phyloP scores from a whole-genome alignment of 2,113 vertebrate genomes.

The Peromyscus maniculatus region DNA sequence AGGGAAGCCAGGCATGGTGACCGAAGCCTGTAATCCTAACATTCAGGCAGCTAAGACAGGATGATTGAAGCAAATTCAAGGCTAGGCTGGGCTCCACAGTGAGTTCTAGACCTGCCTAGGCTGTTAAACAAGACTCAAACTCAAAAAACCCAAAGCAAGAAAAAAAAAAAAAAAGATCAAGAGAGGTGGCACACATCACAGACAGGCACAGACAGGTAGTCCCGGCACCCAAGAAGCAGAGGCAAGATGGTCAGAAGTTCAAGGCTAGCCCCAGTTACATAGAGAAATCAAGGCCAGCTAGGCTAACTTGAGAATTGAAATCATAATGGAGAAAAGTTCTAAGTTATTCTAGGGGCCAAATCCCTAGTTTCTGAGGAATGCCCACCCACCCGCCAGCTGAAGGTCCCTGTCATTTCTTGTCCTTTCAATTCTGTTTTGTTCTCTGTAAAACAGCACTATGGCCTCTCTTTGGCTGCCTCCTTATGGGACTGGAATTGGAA shows the following conservation, averaged over 20 bases:
- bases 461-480: neutral
- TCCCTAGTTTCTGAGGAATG: neutral
- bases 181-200: neutral
- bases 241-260: neutral
- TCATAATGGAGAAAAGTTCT: neutral
- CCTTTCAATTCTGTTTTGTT: neutral
- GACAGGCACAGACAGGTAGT: neutral
- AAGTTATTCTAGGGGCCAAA: neutral
- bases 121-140: neutral
- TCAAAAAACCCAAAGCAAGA: too few species aligned
- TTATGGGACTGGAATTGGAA: constrained; percentile 1
- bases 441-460: neutral
- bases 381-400: neutral
- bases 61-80: neutral
- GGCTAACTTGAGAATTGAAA: neutral
- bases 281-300: neutral
- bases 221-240: neutral
- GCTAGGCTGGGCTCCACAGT: neutral
- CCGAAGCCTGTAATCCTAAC: neutral
- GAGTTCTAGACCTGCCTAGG: neutral
- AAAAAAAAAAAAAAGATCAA: neutral
- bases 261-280: neutral
- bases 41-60: neutral
- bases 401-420: neutral
- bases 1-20: neutral